These are phyloP conservation scores for Pedionomus torquatus DNA, from an alignment of 2,113 vertebrate species.

Conservation along the genomic window DNA sequence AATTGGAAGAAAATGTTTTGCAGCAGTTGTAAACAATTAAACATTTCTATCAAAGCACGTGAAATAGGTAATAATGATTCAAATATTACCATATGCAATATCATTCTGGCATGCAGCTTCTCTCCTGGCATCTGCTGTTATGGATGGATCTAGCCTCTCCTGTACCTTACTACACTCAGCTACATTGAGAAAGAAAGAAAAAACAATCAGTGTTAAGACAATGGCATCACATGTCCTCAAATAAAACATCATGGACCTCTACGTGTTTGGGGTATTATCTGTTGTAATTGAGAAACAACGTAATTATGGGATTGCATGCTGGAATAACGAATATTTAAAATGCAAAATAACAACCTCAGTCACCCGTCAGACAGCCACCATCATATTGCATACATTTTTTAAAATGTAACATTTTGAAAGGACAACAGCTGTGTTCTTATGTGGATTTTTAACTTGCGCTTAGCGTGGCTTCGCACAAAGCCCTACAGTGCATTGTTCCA, in stretches of 20 bases:
- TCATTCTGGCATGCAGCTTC: conserved; percentile 69
- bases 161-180: conserved; percentile 79
- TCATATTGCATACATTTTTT: background rate
- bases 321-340: background rate
- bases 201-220: background rate
- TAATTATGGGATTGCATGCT: background rate
- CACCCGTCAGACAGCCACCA: background rate
- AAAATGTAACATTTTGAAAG: background rate
- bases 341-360: background rate
- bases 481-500: background rate
- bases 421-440: background rate
- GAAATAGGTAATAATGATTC: background rate
- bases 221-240: background rate
- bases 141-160: conserved; percentile 45
- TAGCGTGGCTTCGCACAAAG: background rate
- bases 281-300: background rate
- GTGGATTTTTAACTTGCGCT: background rate
- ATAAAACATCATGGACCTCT: background rate
- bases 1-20: background rate
- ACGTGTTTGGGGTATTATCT: background rate
- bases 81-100: conserved; percentile 79
- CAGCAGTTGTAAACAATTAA: background rate
- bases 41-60: background rate
- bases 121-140: conserved; percentile 65
- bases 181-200: conserved; percentile 13